Evolutionary conservation across 2,888 invertebrate species (phyloP).

Genomic region (Thereva nobilitata): DNA sequence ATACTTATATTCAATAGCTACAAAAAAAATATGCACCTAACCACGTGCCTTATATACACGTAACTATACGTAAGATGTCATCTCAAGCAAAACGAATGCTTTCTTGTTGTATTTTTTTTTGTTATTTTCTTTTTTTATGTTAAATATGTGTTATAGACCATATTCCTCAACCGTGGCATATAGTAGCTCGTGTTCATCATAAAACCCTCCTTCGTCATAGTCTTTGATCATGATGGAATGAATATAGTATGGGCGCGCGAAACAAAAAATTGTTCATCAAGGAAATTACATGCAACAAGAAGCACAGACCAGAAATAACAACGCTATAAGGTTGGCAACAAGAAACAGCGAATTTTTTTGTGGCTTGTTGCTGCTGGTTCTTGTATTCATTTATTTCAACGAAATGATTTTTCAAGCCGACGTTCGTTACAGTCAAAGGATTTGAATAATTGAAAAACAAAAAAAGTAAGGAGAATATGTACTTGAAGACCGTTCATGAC

Average conservation of each 20-base stretch:
- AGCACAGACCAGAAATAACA: slow-evolving; percentile 12
- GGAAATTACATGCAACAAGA: slow-evolving; percentile 29
- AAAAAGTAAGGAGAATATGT: background rate
- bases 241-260: background rate
- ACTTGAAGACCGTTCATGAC: background rate
- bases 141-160: too few relatives aligned
- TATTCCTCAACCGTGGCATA: too few relatives aligned
- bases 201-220: slow-evolving; percentile 15
- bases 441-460: slow-evolving; percentile 17
- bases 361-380: too few relatives aligned
- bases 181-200: background rate
- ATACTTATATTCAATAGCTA: background rate
- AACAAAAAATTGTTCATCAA: slow-evolving; percentile 11
- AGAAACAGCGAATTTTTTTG: background rate
- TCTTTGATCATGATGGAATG: slow-evolving; percentile 18
- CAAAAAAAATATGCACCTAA: background rate
- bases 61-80: background rate
- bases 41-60: slow-evolving; percentile 25
- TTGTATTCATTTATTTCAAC: background rate
- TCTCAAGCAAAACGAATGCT: slow-evolving; percentile 31
- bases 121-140: too few relatives aligned
- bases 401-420: slow-evolving; percentile 6
- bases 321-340: slow-evolving; percentile 2
- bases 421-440: slow-evolving; percentile 21
- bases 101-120: background rate